Base-by-base conservation (phyloP, 2,113 vertebrate genomes). In the Saimiri boliviensis region DNA sequence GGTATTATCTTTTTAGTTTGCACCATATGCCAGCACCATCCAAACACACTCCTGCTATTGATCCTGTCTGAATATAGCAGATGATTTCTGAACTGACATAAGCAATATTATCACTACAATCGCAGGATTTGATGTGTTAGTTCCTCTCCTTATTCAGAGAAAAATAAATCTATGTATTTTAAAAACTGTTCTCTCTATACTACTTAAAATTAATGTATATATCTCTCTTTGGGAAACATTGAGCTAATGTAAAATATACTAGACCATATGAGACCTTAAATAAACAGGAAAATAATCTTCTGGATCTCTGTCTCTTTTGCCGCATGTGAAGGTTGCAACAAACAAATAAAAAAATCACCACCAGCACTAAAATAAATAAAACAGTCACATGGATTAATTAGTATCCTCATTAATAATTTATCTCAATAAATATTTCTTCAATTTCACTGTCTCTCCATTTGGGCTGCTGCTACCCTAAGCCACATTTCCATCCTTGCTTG, bases 281-380 rank as follows among this genome's bases (percentile, higher is more conserved):
- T 63, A 6, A 14, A 8, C 70, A 71, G 54, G 30, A 81, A 37
- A 63, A 89, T 19, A n/a, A 63, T 71, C 60, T 82, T 37, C n/a
- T 93, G 47, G 11, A 94, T 74, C 20, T 37, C 37, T 71, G 25
- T 82, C 25, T n/a, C 6, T 80, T 93, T 93, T 56, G 56, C 30
- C 13, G 76, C 12, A 10, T 40, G 54, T 35, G 27, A 42, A 91
- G 49, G 2, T 68, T 25, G 10, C 52, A 60, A 68, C 42, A 58
- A 49, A 68, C 10, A 49, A 30, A 45, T 25, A 27, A 71, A 71
- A 71, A 52, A 37, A 1, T 13, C 10, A 68, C 16, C 20, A 63
- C 17, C 9, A 66, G 23, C 52, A 68, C 10, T 4, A 45, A 89
- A 16, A 47, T 9, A 37, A 40, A 54, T 11, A 40, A 56, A 25